A percentile compares a stretch with the other conserved stretches of the same genome.
phyloP scores from a whole-genome alignment of 64 coral and sea anemone species.

The Catalaphyllia jardinei region DNA sequence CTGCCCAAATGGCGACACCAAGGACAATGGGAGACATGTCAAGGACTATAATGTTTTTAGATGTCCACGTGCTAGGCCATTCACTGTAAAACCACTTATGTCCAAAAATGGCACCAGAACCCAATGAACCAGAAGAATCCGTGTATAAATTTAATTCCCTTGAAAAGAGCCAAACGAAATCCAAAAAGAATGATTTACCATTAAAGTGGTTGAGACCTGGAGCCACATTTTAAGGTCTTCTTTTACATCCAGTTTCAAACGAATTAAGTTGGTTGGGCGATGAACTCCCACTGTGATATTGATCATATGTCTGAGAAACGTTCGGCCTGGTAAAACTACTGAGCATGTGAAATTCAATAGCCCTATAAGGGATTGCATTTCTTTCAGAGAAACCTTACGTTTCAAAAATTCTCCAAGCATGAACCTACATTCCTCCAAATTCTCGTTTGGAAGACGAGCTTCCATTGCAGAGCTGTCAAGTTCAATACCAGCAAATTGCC shows the following conservation, averaged over 20 bases:
- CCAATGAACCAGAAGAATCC: slow-evolving; percentile 7
- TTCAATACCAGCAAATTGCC: neutral
- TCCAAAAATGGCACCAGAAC: slow-evolving; percentile 10
- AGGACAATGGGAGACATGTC: neutral
- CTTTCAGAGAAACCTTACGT: neutral
- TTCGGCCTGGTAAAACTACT: neutral
- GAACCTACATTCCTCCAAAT: neutral
- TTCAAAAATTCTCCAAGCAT: neutral
- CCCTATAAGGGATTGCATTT: neutral
- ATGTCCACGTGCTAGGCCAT: neutral
- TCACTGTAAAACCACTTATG: neutral
- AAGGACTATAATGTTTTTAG: neutral
- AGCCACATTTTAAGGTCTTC: neutral
- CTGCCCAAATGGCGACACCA: neutral
- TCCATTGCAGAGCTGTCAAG: neutral
- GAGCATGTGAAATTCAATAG: neutral
- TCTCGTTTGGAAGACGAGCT: neutral
- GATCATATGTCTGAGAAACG: neutral
- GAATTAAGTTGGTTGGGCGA: neutral
- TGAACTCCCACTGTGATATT: neutral
- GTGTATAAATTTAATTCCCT: neutral
- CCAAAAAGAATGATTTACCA: slow-evolving; percentile 10
- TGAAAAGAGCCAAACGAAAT: neutral
- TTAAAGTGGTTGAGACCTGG: neutral
- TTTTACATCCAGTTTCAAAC: neutral